Evolutionary conservation across 2,113 vertebrate species (phyloP).

Genomic region (Ophthalmolycus amberensis): DNA sequence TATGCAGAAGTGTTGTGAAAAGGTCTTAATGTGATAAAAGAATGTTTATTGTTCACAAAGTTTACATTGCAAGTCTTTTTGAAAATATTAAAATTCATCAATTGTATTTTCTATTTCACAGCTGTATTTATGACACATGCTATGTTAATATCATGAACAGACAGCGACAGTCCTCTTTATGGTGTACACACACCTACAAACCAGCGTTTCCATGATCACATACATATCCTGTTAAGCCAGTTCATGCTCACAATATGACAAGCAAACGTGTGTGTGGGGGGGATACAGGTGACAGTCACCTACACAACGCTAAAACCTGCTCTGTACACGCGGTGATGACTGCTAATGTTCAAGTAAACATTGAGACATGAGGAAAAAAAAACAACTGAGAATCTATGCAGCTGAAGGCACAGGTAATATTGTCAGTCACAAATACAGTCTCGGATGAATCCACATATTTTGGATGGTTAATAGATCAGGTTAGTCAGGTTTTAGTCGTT

Average conservation of each 20-base stretch:
- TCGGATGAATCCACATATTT: background rate
- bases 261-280: background rate
- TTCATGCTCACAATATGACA: background rate
- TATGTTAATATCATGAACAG: background rate
- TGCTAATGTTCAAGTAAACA: background rate
- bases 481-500: background rate
- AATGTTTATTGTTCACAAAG: conserved; percentile 54
- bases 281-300: background rate
- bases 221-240: background rate
- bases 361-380: background rate
- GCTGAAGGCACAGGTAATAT: background rate
- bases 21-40: conserved; percentile 43
- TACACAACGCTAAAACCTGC: background rate
- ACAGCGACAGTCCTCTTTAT: background rate
- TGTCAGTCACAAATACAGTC: background rate
- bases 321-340: background rate
- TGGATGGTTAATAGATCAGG: background rate
- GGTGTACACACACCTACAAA: background rate
- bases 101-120: conserved; percentile 20
- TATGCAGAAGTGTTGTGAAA: conserved; percentile 26
- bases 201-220: background rate
- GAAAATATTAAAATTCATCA: conserved; percentile 62
- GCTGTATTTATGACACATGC: conserved; percentile 2
- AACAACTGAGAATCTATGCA: background rate
- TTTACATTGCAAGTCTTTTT: conserved; percentile 56